Evolutionary conservation across 2,888 invertebrate genomes (phyloP).

Genomic region (Habroteleia sp.): DNA sequence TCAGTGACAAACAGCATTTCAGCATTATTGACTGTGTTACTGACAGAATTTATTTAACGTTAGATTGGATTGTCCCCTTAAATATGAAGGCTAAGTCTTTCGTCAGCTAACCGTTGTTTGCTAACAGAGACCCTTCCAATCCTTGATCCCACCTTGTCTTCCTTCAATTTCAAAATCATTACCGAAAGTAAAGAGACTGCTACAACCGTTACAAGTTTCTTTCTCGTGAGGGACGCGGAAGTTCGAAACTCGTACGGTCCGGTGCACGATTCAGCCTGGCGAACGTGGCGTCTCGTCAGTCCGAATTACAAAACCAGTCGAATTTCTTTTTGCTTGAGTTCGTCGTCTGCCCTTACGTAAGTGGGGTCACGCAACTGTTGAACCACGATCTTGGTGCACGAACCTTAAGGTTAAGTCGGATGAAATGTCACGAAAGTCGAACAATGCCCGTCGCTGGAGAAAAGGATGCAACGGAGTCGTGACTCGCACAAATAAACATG

Average conservation of each 20-base stretch:
- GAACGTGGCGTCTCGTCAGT: slow-evolving; percentile 41
- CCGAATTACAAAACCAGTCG: slow-evolving; percentile 50
- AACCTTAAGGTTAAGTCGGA: slow-evolving; percentile 72
- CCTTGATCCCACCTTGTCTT: slow-evolving; percentile 8
- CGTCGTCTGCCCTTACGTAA: slow-evolving; percentile 58
- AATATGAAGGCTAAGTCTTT: too few species aligned
- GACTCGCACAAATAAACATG: slow-evolving; percentile 56
- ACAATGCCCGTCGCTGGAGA: slow-evolving; percentile 62
- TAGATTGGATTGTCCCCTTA: too few species aligned
- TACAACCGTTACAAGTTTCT: slow-evolving; percentile 30
- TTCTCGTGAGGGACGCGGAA: slow-evolving; percentile 42
- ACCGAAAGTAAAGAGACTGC: slow-evolving; percentile 35
- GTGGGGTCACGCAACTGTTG: slow-evolving; percentile 69
- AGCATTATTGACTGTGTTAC: too few species aligned
- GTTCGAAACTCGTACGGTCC: slow-evolving; percentile 47
- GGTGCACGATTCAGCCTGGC: slow-evolving; percentile 42
- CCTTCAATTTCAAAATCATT: slow-evolving; percentile 34
- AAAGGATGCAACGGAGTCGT: slow-evolving; percentile 46
- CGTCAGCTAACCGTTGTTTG: too few species aligned
- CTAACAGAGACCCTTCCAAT: slow-evolving; percentile 8
- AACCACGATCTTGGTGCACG: slow-evolving; percentile 69
- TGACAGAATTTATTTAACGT: too few species aligned
- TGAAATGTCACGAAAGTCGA: slow-evolving; percentile 73
- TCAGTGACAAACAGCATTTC: too few species aligned
- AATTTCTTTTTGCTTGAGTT: slow-evolving; percentile 60